phyloP scores from a whole-genome alignment of 2,113 vertebrate species.

The Eolophus roseicapilla region DNA sequence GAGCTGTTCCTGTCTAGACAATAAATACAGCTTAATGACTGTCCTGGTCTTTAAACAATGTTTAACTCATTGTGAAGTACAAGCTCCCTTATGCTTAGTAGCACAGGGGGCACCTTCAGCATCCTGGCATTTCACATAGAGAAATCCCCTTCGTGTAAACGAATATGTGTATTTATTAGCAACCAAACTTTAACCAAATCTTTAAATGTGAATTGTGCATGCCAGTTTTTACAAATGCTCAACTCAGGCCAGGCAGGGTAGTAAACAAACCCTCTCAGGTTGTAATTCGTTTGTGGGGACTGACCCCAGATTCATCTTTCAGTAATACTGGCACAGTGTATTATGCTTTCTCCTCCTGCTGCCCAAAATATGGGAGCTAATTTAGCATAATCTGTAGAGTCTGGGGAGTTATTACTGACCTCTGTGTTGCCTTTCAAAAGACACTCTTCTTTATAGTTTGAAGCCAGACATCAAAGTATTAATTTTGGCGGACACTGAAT shows the following conservation, averaged over 20 bases:
- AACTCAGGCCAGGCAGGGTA: background rate
- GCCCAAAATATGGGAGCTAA: background rate
- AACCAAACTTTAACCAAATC: background rate
- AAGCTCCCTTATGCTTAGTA: background rate
- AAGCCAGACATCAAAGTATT: slow-evolving; percentile 57
- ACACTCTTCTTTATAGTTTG: background rate
- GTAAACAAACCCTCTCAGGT: background rate
- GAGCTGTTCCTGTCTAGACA: slow-evolving; percentile 70
- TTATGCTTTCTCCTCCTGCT: background rate
- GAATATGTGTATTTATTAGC: background rate
- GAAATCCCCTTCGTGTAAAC: background rate
- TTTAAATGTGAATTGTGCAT: background rate
- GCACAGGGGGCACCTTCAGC: background rate
- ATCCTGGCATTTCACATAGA: background rate
- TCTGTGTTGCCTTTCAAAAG: slow-evolving; percentile 12
- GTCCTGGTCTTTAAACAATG: slow-evolving; percentile 57
- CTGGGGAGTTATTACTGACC: slow-evolving; percentile 11
- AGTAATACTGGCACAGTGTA: background rate
- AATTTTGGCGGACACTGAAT: slow-evolving; percentile 42
- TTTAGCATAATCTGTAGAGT: background rate
- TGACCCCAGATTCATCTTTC: background rate
- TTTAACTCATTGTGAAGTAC: slow-evolving; percentile 30
- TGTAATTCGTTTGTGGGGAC: background rate
- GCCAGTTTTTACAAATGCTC: background rate
- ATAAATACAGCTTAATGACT: slow-evolving; percentile 67